Conservation (phyloP, 2,888 invertebrate genomes). For the Lasioglossum oenotherae region DNA sequence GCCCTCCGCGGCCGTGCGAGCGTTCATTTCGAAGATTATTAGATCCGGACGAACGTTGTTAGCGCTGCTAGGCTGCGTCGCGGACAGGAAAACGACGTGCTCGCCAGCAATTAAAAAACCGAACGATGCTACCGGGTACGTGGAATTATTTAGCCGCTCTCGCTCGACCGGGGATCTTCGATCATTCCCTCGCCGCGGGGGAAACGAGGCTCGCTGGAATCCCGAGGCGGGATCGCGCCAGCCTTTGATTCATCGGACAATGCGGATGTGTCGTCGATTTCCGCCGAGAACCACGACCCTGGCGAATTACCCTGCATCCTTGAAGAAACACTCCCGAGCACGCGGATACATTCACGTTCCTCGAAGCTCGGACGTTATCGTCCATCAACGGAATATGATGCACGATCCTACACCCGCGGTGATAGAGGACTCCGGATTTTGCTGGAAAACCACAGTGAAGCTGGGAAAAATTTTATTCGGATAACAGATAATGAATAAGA, state of each 20-base stretch:
- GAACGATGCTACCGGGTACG: conserved; percentile 16
- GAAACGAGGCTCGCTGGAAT: conserved; percentile 18
- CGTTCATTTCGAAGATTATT: conserved; percentile 56
- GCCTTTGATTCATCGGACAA: conserved; percentile 56
- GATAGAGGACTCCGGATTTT: not conserved
- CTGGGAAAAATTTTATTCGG: not conserved
- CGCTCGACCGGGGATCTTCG: conserved; percentile 3
- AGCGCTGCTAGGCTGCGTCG: conserved; percentile 7
- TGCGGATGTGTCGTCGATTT: conserved; percentile 59
- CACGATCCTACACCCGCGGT: not conserved
- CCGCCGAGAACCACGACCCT: conserved; percentile 30
- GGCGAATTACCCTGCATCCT: conserved; percentile 36
- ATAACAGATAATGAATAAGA: too few species aligned
- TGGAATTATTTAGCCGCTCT: conserved; percentile 15
- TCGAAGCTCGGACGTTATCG: not conserved
- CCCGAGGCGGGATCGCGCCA: conserved; percentile 25
- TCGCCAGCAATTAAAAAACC: not conserved
- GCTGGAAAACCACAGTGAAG: not conserved
- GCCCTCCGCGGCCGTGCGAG: conserved; percentile 19
- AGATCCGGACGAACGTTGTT: conserved; percentile 53
- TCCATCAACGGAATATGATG: not conserved
- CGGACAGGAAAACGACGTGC: not conserved
- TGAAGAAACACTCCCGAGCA: conserved; percentile 7
- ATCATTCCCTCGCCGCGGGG: not conserved
- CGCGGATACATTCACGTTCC: conserved; percentile 37